phyloP scores from a whole-genome alignment of 2,888 invertebrate genomes.

The Sipha maydis region DNA sequence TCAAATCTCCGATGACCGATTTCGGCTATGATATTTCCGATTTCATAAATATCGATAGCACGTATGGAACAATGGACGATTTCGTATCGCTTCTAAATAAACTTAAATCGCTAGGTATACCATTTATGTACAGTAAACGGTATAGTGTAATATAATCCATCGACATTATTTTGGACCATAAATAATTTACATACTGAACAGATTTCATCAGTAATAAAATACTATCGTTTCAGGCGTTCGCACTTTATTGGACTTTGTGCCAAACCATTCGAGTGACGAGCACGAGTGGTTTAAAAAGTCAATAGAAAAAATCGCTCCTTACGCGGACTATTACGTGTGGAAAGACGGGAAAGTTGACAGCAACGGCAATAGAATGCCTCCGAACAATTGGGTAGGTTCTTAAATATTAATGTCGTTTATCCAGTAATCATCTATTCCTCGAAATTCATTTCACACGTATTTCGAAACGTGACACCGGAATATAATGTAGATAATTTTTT shows the following conservation, averaged over 20 bases:
- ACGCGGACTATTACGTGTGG: slow-evolving; percentile 84
- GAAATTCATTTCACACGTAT: no score
- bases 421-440: no score
- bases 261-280: slow-evolving; percentile 80
- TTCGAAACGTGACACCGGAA: no score
- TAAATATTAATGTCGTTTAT: neutral
- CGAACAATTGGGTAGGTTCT: slow-evolving; percentile 80
- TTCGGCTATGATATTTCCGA: slow-evolving; percentile 76
- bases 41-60: slow-evolving; percentile 71
- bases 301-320: slow-evolving; percentile 72
- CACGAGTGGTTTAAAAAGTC: slow-evolving; percentile 86
- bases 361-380: slow-evolving; percentile 71
- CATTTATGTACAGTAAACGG: neutral
- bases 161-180: no score
- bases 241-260: slow-evolving; percentile 76
- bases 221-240: slow-evolving; percentile 70
- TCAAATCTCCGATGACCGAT: slow-evolving; percentile 74
- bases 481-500: no score
- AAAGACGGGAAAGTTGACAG: slow-evolving; percentile 70
- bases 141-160: no score
- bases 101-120: slow-evolving; percentile 67
- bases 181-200: no score
- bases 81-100: slow-evolving; percentile 69
- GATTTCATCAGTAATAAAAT: neutral
- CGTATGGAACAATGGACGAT: slow-evolving; percentile 73